These are phyloP conservation scores for Ophioninae sp. DNA, from an alignment of 2,888 invertebrate genomes.

Conservation along the genomic window DNA sequence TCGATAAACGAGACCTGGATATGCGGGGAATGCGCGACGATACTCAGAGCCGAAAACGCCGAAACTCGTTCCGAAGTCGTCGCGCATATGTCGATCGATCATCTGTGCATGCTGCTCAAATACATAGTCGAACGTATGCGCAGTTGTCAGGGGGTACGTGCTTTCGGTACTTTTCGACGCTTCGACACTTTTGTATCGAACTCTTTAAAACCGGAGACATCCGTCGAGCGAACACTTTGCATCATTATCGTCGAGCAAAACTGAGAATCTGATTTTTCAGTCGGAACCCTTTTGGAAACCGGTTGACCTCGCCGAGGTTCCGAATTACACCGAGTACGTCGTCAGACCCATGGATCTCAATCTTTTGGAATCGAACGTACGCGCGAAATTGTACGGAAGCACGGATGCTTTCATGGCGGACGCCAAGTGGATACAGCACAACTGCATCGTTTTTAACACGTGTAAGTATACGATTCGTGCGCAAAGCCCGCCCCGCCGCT, in stretches of 20 bases:
- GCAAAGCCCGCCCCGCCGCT: neutral
- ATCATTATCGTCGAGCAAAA: neutral
- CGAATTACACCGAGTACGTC: slow-evolving; percentile 91
- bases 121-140: slow-evolving; percentile 92
- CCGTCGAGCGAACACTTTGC: neutral
- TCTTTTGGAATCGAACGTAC: slow-evolving; percentile 89
- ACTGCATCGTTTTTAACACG: slow-evolving; percentile 94
- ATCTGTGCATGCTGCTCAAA: slow-evolving; percentile 89
- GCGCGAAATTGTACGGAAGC: slow-evolving; percentile 89
- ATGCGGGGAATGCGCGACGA: slow-evolving; percentile 92
- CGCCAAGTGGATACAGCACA: slow-evolving; percentile 96
- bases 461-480: slow-evolving; percentile 83
- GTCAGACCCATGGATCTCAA: slow-evolving; percentile 93
- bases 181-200: too few species aligned
- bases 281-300: slow-evolving; percentile 90
- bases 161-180: too few species aligned
- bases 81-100: slow-evolving; percentile 88
- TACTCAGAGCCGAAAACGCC: slow-evolving; percentile 88
- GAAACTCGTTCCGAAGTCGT: slow-evolving; percentile 88
- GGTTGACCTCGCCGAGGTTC: slow-evolving; percentile 87
- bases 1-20: slow-evolving; percentile 86
- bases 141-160: slow-evolving; percentile 89
- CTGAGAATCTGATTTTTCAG: slow-evolving; percentile 80
- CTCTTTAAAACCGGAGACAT: too few species aligned
- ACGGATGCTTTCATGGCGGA: slow-evolving; percentile 95